A percentile compares a stretch with the other conserved stretches of the same genome.
Evolutionary conservation across 2,888 invertebrate genomes (phyloP).

Genomic region (Leucophora obtusa): DNA sequence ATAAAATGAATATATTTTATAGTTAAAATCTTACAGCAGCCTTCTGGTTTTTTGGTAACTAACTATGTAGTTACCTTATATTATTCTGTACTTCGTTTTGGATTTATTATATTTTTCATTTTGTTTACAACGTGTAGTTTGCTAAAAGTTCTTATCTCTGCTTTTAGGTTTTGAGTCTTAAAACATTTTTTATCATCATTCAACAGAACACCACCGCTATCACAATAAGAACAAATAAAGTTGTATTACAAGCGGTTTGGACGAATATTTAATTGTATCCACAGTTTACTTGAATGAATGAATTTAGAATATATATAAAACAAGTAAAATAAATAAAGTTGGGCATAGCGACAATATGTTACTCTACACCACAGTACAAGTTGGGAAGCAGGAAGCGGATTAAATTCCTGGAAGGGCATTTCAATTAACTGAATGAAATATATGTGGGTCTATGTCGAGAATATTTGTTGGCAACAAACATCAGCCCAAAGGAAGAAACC

Average conservation of each 20-base stretch:
- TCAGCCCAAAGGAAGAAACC: too few species aligned
- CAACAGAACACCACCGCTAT: not conserved
- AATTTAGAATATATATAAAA: too few species aligned
- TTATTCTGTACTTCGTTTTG: not conserved
- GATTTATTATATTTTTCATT: not conserved
- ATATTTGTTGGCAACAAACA: too few species aligned
- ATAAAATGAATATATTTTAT: not conserved
- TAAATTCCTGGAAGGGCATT: too few species aligned
- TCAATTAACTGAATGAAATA: too few species aligned
- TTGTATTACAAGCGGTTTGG: not conserved
- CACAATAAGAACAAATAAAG: not conserved
- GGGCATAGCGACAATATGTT: too few species aligned
- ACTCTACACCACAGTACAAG: too few species aligned
- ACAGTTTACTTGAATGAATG: too few species aligned
- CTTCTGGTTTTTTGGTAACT: not conserved
- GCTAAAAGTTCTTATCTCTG: constrained; percentile 11
- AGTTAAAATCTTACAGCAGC: not conserved
- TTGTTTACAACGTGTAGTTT: constrained; percentile 18
- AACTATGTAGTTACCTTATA: not conserved
- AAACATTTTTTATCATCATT: constrained; percentile 14
- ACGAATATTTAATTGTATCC: not conserved
- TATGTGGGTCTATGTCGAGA: too few species aligned
- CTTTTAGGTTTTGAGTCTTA: constrained; percentile 6
- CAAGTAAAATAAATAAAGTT: too few species aligned
- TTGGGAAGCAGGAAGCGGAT: too few species aligned